phyloP scores from a whole-genome alignment of 64 coral and sea anemone genomes.

The Acropora yongei region DNA sequence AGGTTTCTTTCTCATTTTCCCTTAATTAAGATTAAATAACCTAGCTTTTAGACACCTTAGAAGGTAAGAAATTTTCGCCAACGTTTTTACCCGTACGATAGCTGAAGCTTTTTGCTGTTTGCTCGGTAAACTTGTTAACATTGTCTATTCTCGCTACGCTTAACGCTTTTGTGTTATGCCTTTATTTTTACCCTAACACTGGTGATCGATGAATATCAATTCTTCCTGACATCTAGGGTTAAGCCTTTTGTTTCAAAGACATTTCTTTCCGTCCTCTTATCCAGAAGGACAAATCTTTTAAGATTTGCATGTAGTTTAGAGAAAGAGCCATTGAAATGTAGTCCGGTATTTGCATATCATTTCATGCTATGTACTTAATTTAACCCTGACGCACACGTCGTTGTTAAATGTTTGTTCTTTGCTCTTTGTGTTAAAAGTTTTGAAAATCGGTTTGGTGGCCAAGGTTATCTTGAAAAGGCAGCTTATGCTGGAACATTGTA shows the following conservation, averaged over 20 bases:
- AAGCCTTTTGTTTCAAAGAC: neutral
- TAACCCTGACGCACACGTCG: constrained; percentile 3
- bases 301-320: constrained; percentile 22
- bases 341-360: constrained; percentile 32
- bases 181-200: neutral
- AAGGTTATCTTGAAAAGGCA: neutral
- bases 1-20: too few relatives aligned
- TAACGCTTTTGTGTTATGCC: neutral
- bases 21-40: too few relatives aligned
- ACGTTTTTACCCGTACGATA: too few relatives aligned
- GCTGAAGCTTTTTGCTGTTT: too few relatives aligned
- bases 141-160: neutral
- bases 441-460: neutral
- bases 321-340: constrained; percentile 3
- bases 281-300: constrained; percentile 3
- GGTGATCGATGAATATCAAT: neutral
- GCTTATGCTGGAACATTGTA: neutral
- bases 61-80: too few relatives aligned
- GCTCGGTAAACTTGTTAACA: too few relatives aligned
- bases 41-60: too few relatives aligned
- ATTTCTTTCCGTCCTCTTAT: constrained; percentile 12
- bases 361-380: constrained; percentile 17
- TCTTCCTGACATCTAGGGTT: constrained; percentile 4
- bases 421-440: constrained; percentile 5
- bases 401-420: constrained; percentile 20